Base-by-base conservation (phyloP, 2,888 invertebrate genomes). In the Synanthedon andrenaeformis region DNA sequence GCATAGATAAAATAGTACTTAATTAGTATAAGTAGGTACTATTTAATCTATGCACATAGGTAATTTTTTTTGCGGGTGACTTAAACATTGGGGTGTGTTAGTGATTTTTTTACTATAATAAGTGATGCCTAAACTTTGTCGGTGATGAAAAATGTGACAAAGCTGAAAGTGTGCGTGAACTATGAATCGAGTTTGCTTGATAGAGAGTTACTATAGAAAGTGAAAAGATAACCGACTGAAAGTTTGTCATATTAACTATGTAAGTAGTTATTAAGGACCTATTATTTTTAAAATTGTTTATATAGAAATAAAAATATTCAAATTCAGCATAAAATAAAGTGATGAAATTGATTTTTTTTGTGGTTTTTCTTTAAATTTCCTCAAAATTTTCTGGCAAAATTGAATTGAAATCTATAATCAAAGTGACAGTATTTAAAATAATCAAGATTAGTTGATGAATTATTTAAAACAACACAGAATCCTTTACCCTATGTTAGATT, bases 221-320 rank as follows among this genome's bases (percentile, higher is more conserved):
- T n/a, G 45, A 50, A 23, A 41, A 41, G 59, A 61, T 63, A 67
- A 66, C 66, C 65, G 72, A 72, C 72, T 72, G 70, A 69, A 62
- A 62, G 65, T 63, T 67, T 71, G 69, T 72, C 70, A 70, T 71
- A 71, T 65, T 63, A 65, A 69, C 62, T 63, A 56, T 61, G 58
- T 70, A 70, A 67, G 62, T 64, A 63, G 64, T 57, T 41, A 28
- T 17, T 70, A 73, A 70, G 69, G 60, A 63, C 69, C 62, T 66
- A 67, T 68, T 69, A 72, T 71, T 84, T 82, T 80, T 79, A 84
- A 35, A 80, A 81, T 78, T 83, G 84, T 83, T 81, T 85, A 82
- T 82, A 84, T 84, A 83, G 82, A 82, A 69, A 76, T 82, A 72
- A 82, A 83, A 85, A 82, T 79, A 77, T 81, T 82, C 83, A 79